Evolutionary conservation across 2,888 invertebrate genomes (phyloP).

Genomic region (Bugula neritina): DNA sequence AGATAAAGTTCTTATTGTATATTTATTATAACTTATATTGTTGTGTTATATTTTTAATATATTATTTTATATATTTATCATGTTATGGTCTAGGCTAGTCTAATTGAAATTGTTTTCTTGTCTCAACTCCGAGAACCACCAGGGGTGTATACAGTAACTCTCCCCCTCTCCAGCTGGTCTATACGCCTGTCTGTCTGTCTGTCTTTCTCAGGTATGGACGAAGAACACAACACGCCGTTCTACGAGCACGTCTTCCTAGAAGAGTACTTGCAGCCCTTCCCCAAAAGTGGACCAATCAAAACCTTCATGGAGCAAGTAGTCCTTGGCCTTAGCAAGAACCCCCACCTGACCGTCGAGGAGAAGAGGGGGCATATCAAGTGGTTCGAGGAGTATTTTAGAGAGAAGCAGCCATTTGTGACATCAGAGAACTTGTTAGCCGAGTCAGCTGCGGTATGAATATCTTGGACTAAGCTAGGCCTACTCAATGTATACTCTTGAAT

Average conservation of each 20-base stretch:
- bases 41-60: no score
- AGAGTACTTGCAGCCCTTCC: constrained; percentile 75
- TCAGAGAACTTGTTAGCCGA: not conserved
- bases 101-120: no score
- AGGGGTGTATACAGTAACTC: no score
- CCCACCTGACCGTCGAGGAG: constrained; percentile 77
- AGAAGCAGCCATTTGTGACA: constrained; percentile 56
- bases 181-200: no score
- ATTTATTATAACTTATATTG: no score
- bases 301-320: constrained; percentile 97
- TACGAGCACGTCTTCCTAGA: constrained; percentile 92
- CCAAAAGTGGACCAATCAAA: constrained; percentile 78
- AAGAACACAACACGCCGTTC: constrained; percentile 66
- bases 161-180: no score
- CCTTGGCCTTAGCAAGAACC: constrained; percentile 87
- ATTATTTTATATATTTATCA: no score
- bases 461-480: no score
- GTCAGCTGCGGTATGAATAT: not conserved
- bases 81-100: no score
- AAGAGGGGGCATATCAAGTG: constrained; percentile 84
- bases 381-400: constrained; percentile 82
- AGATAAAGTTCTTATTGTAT: no score
- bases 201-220: constrained; percentile 54
- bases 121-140: no score
- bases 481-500: no score